Evolutionary conservation across 2,797 vertebrate genomes (phyloP).

Genomic region (Balearica regulorum): DNA sequence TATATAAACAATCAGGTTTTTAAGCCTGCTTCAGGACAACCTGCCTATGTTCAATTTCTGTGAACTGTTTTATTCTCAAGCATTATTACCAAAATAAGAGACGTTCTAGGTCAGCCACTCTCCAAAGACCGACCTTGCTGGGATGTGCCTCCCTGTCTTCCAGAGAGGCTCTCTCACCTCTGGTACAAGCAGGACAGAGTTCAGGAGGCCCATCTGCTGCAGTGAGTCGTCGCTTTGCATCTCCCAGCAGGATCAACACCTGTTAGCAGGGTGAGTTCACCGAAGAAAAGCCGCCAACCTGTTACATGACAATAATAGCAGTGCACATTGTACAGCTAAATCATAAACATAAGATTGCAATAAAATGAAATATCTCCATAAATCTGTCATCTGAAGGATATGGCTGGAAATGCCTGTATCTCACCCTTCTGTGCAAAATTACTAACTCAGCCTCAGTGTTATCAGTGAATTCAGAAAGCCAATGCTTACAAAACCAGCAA

Average conservation of each 20-base stretch:
- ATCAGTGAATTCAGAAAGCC: conserved; percentile 8
- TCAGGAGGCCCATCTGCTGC: neutral
- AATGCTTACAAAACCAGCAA: conserved; percentile 8
- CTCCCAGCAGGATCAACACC: neutral
- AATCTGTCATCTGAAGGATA: conserved; percentile 1
- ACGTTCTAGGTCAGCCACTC: neutral
- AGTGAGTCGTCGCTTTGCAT: neutral
- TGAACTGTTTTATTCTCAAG: neutral
- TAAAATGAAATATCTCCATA: neutral
- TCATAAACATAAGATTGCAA: neutral
- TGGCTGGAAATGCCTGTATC: neutral
- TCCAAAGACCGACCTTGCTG: neutral
- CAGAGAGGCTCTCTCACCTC: neutral
- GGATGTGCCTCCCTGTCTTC: neutral
- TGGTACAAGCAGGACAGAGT: neutral
- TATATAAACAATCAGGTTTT: neutral
- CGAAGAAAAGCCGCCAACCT: neutral
- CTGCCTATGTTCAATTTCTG: neutral
- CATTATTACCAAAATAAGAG: neutral
- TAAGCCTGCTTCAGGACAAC: neutral
- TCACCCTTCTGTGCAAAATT: neutral
- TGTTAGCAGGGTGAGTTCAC: neutral
- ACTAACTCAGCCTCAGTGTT: neutral
- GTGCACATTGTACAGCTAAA: neutral
- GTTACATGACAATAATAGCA: neutral